These are phyloP conservation scores for Brachionus rubens DNA, from an alignment of 1,140 invertebrate species.

Conservation along the genomic window DNA sequence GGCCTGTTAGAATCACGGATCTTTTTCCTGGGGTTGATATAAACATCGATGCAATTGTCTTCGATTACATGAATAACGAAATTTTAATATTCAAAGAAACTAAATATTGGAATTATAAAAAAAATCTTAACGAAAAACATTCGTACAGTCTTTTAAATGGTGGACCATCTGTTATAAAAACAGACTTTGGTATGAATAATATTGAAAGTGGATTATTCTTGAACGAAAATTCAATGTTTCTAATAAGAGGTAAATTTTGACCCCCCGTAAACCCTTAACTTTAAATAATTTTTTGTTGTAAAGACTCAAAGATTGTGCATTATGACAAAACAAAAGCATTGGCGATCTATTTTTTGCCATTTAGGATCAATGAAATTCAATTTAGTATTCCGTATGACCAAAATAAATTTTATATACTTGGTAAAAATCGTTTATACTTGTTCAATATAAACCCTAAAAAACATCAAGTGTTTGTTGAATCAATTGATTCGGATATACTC, in stretches of 20 bases:
- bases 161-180: not conserved
- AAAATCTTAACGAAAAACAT: constrained; percentile 9
- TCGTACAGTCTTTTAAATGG: not conserved
- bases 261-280: too few relatives aligned
- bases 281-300: too few relatives aligned
- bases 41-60: constrained; percentile 5
- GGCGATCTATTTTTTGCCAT: constrained; percentile 35
- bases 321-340: constrained; percentile 16
- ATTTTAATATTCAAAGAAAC: constrained; percentile 25
- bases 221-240: constrained; percentile 8
- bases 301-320: constrained; percentile 22
- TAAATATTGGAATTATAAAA: constrained; percentile 32
- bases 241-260: not conserved
- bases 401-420: constrained; percentile 27
- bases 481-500: constrained; percentile 22
- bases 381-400: constrained; percentile 15
- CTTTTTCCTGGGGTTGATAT: constrained; percentile 12
- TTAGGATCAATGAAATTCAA: constrained; percentile 15
- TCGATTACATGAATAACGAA: not conserved
- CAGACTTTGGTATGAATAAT: not conserved
- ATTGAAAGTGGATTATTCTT: constrained; percentile 8
- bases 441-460: constrained; percentile 17
- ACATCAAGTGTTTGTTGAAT: constrained; percentile 32
- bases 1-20: constrained; percentile 14
- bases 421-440: constrained; percentile 13